Evolutionary conservation across 2,888 invertebrate genomes (phyloP).

Genomic region (Oasisia sp.): DNA sequence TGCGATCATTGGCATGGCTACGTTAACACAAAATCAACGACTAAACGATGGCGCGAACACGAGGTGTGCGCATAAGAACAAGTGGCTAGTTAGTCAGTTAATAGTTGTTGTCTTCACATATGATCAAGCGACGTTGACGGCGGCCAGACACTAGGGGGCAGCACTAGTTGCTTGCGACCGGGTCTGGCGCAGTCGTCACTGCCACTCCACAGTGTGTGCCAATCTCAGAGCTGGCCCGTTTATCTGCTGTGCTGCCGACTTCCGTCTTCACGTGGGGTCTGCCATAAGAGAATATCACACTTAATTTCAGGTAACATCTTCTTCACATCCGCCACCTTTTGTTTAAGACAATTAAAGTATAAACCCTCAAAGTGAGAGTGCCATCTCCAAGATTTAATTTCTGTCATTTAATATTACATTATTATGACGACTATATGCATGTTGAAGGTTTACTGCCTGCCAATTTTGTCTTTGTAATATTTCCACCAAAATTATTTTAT

Average conservation of each 20-base stretch:
- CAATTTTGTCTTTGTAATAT: too few species aligned
- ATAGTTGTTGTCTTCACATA: constrained; percentile 3
- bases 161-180: background rate
- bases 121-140: background rate
- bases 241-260: constrained; percentile 23
- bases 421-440: too few species aligned
- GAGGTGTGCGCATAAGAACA: background rate
- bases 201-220: background rate
- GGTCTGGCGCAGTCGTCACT: background rate
- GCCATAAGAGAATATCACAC: background rate
- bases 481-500: too few species aligned
- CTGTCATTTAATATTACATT: too few species aligned
- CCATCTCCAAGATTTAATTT: too few species aligned
- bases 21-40: constrained; percentile 7
- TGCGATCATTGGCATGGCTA: constrained; percentile 17
- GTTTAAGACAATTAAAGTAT: too few species aligned
- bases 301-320: background rate
- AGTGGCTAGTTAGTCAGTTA: background rate
- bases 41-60: background rate
- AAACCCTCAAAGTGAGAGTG: too few species aligned
- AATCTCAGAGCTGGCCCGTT: constrained; percentile 30
- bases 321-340: too few species aligned
- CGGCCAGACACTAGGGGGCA: background rate
- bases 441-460: too few species aligned
- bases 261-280: constrained; percentile 34